Conservation (phyloP, 2,888 invertebrate species). For the Prosopocoilus inquinatus region DNA sequence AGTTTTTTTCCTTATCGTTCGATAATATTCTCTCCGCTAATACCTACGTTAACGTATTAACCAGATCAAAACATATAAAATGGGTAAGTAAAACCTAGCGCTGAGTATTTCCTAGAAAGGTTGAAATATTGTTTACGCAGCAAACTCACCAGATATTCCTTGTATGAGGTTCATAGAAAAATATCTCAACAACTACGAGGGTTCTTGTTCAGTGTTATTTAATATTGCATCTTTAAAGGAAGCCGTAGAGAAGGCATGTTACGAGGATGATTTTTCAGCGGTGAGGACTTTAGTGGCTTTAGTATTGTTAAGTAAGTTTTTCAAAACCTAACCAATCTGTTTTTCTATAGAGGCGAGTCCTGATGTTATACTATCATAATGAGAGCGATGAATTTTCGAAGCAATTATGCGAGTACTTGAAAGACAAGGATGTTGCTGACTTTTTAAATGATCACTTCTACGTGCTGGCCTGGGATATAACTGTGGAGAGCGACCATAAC, state of each 20-base stretch:
- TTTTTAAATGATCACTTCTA: conserved; percentile 32
- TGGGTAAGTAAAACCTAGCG: too few species aligned
- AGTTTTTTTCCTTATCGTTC: too few species aligned
- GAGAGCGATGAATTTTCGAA: conserved; percentile 33
- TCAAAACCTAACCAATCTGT: not conserved
- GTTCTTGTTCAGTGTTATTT: not conserved
- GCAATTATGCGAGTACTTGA: conserved; percentile 32
- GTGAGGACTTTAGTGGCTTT: conserved; percentile 6
- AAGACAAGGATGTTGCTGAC: conserved; percentile 25
- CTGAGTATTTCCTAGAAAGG: too few species aligned
- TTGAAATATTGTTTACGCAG: not conserved
- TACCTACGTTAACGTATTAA: too few species aligned
- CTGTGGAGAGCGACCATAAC: conserved; percentile 29
- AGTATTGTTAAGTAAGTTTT: too few species aligned
- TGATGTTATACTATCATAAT: conserved; percentile 39
- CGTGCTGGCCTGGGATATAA: conserved; percentile 40
- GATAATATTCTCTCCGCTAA: too few species aligned
- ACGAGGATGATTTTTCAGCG: not conserved
- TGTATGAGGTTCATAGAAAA: not conserved
- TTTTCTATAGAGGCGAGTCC: conserved; percentile 31
- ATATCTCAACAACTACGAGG: not conserved
- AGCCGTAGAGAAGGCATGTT: not conserved
- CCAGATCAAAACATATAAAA: too few species aligned
- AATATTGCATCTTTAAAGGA: not conserved
- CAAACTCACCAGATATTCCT: not conserved